Base-by-base conservation (phyloP, 2,888 invertebrate genomes). In the Caenorhabditis macrosperma region DNA sequence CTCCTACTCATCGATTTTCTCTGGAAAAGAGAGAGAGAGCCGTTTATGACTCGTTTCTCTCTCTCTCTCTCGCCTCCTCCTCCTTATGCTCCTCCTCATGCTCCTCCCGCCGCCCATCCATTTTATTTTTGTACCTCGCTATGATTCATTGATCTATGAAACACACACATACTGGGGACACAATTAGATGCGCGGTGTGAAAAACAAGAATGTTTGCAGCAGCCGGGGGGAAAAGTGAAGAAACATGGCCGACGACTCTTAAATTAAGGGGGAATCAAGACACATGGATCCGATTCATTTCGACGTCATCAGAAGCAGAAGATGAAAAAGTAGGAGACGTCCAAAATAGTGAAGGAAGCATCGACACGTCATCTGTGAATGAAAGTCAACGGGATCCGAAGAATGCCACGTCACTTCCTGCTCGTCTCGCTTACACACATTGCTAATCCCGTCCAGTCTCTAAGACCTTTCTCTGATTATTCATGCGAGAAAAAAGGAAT, bases 1-100 rank as follows among this genome's bases (percentile, higher is more conserved):
- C 46, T 35, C 30, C 55, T 55, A n/a, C 61, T 67, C 75, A 64
- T 54, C 57, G 60, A 64, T 61, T 76, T 66, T 76, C 61, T 67
- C 52, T 75, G 48, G 24, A 30, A 20, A 22, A 26, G 20, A 20
- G 22, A 24, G 50, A 33, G 57, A 33, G 46, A 26, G 46, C 69
- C 59, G 48, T 61, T 71, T 54, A 71, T 54, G 71, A 71, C 61
- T 54, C 22, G 20, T 41, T 61, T 35, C 28, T 38, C 26, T 20
- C 20, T 17, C 17, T 35, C 15, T 57, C 54, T 1, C n/a, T 28
- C 54, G 24, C 10, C 9, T 24, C n/a, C n/a, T n/a, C n/a, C n/a
- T n/a, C n/a, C n/a, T 71, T 54, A 71, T 54, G 71, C 61, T 54
- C 44, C 22, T 30, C 30, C 54, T 35, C 28, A 26, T 20, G 10